Base-by-base conservation (phyloP, 2,113 vertebrate genomes). In the Mus pahari region DNA sequence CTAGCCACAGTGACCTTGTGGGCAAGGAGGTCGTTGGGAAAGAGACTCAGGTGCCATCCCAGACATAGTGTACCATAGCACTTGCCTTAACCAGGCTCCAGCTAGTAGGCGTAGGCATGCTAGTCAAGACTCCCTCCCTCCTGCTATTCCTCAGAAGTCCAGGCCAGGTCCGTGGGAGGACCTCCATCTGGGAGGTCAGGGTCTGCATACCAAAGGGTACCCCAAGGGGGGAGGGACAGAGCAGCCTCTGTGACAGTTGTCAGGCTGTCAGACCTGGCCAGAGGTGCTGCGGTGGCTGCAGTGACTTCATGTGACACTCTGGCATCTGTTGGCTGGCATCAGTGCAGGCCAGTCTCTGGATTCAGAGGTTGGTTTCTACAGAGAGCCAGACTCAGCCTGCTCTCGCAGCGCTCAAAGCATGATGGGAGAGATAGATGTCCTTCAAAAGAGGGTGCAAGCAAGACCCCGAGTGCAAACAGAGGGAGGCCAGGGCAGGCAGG, bases 1-100 rank as follows among this genome's bases (percentile, higher is more conserved):
- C 24, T 20, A 33, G 64, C 19, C 4, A 48, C 48, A 4, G 11
- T 6, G 19, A 58, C 0, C 0, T 36, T 33, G 2, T 24, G 83
- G 71, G 24, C 1, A 9, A 75, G 26, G 19, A 64, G 33, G 77
- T 74, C 68, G 24, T 66, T 71, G 91, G 74, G 60, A 74, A 50
- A 55, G 94, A 83, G 89, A 13, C 39, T 81, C 58, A 9, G 87
- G 75, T 86, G 53, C 66, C 90, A 36, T 92, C 66, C 58, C 45
- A 86, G 74, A 88, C 50, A 39, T 19, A 19, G 71, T 26, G 45
- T 68, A 36, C 50, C 89, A n/a, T 45, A 48, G 66, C 14, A 10
- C 86, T 8, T 62, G 12, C 53, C 71, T 60, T 42, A 58, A 19
- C 45, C 74, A 55, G 33, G 62, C 79, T 88, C n/a, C 19, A 1